These are phyloP conservation scores for Rachycentron canadum DNA, from an alignment of 2,797 vertebrate genomes.

Conservation along the genomic window DNA sequence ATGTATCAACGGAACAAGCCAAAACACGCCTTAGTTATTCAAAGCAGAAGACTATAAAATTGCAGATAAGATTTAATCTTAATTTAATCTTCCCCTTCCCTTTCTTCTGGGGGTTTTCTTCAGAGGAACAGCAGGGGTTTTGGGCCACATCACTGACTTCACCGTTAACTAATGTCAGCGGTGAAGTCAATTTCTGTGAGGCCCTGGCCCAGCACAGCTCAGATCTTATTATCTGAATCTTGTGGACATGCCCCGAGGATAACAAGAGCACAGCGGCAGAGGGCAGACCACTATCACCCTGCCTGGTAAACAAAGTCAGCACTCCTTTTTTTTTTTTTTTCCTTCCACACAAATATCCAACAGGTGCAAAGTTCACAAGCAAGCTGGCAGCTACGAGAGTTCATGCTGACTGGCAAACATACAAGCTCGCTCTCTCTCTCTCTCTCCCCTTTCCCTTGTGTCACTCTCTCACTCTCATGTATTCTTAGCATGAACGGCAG, in stretches of 20 bases:
- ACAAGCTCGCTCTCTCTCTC: conserved; percentile 10
- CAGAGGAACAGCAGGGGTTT: conserved; percentile 25
- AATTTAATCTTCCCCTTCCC: background rate
- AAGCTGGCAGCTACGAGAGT: conserved; percentile 38
- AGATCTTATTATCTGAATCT: conserved; percentile 60
- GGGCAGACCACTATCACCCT: conserved; percentile 38
- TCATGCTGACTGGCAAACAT: conserved; percentile 37
- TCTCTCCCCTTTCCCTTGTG: background rate
- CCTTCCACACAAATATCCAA: conserved; percentile 39
- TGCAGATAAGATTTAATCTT: conserved; percentile 17
- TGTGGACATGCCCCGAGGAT: conserved; percentile 45
- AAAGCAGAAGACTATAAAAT: conserved; percentile 6
- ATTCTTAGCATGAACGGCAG: conserved; percentile 11
- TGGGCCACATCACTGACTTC: conserved; percentile 53
- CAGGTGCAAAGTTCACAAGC: conserved; percentile 60
- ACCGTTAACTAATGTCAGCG: conserved; percentile 30
- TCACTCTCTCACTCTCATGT: conserved; percentile 4
- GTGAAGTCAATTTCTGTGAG: conserved; percentile 42
- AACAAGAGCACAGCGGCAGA: conserved; percentile 44
- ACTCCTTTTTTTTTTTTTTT: conserved; percentile 17
- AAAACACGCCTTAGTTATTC: conserved; percentile 9
- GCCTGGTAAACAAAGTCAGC: conserved; percentile 60
- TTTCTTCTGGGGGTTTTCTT: conserved; percentile 24
- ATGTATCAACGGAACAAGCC: background rate
- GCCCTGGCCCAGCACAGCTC: conserved; percentile 45